These are phyloP conservation scores for Sarcophaga bullata DNA, from an alignment of 1,140 invertebrate genomes.

Conservation along the genomic window DNA sequence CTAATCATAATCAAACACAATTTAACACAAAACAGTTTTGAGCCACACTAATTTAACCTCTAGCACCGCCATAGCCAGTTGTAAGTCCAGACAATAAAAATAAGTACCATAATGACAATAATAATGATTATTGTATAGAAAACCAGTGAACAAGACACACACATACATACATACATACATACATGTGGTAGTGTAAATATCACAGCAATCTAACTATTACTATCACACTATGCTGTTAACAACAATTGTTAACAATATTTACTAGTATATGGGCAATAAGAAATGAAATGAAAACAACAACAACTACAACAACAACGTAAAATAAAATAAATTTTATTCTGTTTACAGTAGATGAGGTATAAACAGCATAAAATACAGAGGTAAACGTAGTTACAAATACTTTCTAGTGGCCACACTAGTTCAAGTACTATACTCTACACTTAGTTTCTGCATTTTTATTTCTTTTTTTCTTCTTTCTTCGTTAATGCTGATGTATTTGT, in stretches of 20 bases:
- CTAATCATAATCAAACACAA: no score
- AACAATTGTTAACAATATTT: slow-evolving; percentile 14
- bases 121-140: slow-evolving; percentile 15
- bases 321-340: neutral
- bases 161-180: neutral
- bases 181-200: neutral
- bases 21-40: no score
- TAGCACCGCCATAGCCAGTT: neutral
- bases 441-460: neutral
- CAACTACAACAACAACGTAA: neutral
- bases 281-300: neutral
- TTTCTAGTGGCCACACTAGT: neutral
- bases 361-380: neutral
- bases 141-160: neutral
- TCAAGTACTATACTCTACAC: neutral
- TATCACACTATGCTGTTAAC: no score
- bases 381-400: neutral
- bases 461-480: neutral
- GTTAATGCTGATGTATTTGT: no score
- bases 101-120: neutral
- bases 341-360: neutral
- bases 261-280: neutral
- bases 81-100: neutral
- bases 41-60: neutral
- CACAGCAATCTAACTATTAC: neutral